Conservation (phyloP, 2,888 invertebrate genomes). For the Tipula lateralis region DNA sequence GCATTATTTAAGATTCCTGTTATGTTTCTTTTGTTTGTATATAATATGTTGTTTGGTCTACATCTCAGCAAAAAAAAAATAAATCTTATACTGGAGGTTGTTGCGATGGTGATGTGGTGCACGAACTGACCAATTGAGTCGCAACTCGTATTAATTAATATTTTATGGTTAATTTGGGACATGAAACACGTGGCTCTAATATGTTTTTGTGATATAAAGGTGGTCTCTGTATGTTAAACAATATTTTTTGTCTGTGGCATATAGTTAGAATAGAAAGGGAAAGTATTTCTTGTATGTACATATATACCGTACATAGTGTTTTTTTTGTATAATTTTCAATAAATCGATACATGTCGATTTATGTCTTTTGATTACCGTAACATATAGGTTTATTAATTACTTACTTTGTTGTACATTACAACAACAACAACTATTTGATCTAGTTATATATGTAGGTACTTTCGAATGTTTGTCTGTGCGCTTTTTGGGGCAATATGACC, state of each 20-base stretch:
- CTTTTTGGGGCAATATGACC: neutral
- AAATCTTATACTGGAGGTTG: neutral
- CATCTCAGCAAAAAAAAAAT: neutral
- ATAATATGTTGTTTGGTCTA: neutral
- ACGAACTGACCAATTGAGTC: neutral
- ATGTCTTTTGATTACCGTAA: constrained; percentile 24
- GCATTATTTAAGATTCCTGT: constrained; percentile 12
- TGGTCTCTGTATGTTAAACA: neutral
- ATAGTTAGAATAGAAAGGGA: constrained; percentile 12
- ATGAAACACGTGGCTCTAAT: constrained; percentile 16
- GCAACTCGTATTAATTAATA: neutral
- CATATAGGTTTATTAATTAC: constrained; percentile 24
- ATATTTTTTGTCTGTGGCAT: neutral
- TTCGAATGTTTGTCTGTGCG: neutral
- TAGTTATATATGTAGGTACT: neutral
- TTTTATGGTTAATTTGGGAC: constrained; percentile 19
- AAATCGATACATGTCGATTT: constrained; percentile 24
- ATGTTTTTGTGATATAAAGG: neutral
- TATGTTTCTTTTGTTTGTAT: neutral
- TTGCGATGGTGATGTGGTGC: neutral
- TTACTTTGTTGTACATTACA: neutral
- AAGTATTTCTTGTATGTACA: constrained; percentile 2
- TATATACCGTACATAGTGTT: too few species aligned
- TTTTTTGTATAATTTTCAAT: constrained; percentile 6
- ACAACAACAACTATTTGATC: neutral